Evolutionary conservation across 2,113 vertebrate genomes (phyloP).

Genomic region (Eublepharis macularius): DNA sequence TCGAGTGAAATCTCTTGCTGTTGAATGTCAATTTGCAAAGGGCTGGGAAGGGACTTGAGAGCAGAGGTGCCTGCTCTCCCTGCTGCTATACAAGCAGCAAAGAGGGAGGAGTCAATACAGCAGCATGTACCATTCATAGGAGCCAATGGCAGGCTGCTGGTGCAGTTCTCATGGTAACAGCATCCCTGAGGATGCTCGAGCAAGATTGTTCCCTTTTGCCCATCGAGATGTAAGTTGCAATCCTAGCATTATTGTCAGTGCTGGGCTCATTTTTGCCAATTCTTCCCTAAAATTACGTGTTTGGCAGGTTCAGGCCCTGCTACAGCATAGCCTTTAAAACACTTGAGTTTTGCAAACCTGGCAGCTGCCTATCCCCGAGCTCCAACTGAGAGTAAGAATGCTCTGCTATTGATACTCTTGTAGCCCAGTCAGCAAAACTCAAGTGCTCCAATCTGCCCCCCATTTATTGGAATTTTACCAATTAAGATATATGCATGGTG

Average conservation of each 20-base stretch:
- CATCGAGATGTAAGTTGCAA: background rate
- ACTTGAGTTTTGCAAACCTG: too few species aligned
- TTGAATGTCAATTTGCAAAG: background rate
- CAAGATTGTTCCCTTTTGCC: background rate
- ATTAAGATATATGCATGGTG: too few species aligned
- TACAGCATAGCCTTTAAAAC: background rate
- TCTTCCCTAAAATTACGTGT: background rate
- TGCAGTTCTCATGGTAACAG: slow-evolving; percentile 17
- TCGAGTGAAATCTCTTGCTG: background rate
- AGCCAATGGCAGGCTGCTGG: background rate
- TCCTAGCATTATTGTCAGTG: background rate
- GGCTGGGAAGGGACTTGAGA: background rate
- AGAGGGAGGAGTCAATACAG: background rate
- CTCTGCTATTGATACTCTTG: too few species aligned
- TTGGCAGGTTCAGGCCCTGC: background rate
- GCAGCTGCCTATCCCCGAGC: background rate
- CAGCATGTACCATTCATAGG: background rate
- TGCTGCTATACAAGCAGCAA: background rate
- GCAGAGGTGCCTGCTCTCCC: background rate
- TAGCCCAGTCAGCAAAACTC: too few species aligned
- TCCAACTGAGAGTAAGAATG: background rate
- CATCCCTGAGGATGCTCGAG: background rate
- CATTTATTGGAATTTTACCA: too few species aligned
- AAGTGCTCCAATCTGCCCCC: too few species aligned
- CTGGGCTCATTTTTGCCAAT: background rate